A percentile compares a stretch with the other conserved stretches of the same genome.
Conservation (phyloP, 2,113 vertebrate genomes). For the Loxodonta africana region DNA sequence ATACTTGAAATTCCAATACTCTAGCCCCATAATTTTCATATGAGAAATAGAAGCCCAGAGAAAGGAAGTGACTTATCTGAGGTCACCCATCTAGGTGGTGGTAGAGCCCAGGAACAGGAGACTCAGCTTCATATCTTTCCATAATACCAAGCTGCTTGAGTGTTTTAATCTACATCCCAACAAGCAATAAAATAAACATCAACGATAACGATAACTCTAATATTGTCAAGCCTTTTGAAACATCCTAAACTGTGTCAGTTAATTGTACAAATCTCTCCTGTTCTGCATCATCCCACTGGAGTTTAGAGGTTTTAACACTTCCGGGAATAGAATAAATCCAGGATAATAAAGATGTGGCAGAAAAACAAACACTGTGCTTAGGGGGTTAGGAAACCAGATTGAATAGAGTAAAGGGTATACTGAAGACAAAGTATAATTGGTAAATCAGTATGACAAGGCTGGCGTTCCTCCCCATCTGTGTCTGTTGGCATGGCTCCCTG, state of each 20-base stretch:
- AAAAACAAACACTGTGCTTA: conserved; percentile 75
- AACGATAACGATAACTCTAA: conserved; percentile 40
- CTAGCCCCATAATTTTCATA: background rate
- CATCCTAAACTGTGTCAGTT: conserved; percentile 65
- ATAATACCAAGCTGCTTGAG: conserved; percentile 2
- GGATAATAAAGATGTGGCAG: conserved; percentile 81
- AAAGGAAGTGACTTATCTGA: background rate
- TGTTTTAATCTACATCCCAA: conserved; percentile 27
- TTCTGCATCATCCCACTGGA: conserved; percentile 70
- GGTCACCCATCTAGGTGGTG: background rate
- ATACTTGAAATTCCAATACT: background rate
- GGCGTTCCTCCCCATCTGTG: conserved; percentile 69
- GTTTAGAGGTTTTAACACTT: conserved; percentile 77
- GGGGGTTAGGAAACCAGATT: conserved; percentile 73
- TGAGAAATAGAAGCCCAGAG: background rate
- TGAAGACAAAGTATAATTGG: conserved; percentile 77
- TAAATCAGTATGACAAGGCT: conserved; percentile 77
- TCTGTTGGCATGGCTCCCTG: conserved; percentile 70
- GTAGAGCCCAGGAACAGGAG: background rate
- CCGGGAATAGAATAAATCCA: conserved; percentile 78
- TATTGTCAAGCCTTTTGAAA: conserved; percentile 68
- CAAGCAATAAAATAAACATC: conserved; percentile 58
- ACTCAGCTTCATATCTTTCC: background rate
- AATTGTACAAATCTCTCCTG: conserved; percentile 77
- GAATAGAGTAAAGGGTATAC: conserved; percentile 64